These are phyloP conservation scores for Otocyon megalotis DNA, from an alignment of 2,113 vertebrate species.

Conservation along the genomic window DNA sequence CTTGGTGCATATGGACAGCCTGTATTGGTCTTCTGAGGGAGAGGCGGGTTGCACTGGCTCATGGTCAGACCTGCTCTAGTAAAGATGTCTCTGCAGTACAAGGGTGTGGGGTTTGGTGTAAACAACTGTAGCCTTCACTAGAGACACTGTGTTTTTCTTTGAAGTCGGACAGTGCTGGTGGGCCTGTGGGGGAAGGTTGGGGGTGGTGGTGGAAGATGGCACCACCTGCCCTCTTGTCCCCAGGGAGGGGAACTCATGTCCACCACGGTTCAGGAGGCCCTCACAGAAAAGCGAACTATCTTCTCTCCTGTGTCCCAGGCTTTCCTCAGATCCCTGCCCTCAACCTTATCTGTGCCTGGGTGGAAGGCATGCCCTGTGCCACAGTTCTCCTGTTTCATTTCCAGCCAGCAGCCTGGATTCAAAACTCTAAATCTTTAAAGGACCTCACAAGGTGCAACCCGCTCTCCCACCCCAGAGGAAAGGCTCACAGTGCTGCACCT, in stretches of 20 bases:
- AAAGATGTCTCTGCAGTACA: too few species aligned
- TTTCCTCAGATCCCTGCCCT: neutral
- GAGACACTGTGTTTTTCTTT: too few species aligned
- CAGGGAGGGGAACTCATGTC: neutral
- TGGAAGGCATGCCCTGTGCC: too few species aligned
- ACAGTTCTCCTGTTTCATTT: neutral
- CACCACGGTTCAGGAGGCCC: neutral
- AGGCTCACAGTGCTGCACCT: neutral
- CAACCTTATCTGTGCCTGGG: neutral
- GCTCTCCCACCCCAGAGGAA: neutral
- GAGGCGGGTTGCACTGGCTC: too few species aligned
- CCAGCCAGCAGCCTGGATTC: neutral
- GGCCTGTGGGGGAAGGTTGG: too few species aligned
- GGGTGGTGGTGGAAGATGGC: neutral
- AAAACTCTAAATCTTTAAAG: neutral
- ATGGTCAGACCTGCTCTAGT: too few species aligned
- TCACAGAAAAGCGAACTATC: neutral
- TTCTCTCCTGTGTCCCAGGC: neutral
- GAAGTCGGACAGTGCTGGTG: neutral
- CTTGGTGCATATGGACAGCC: too few species aligned
- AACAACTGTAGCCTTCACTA: too few species aligned
- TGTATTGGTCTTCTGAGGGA: too few species aligned
- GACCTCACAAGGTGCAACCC: neutral
- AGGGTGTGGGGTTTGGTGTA: too few species aligned
- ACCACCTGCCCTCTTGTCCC: neutral